Base-by-base conservation (phyloP, 1,140 invertebrate genomes). In the Carposina sasakii region DNA sequence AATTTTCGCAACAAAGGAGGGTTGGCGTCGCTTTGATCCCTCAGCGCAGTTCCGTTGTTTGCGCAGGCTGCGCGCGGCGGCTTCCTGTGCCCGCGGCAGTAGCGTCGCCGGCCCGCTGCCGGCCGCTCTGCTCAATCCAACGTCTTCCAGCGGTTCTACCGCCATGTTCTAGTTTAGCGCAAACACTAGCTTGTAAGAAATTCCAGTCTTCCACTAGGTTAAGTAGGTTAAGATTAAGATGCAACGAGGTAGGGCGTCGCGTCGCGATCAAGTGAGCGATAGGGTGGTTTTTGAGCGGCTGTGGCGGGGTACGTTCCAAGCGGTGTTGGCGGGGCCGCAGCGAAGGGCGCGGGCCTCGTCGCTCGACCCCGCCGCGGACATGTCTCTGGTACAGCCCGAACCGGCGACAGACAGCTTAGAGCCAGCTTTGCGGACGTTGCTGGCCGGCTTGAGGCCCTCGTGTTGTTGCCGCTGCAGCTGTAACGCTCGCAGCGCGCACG, bases 221-320 rank as follows among this genome's bases (percentile, higher is more conserved):
- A 81, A 70, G 63, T 67, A 74, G 63, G 40, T 69, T 81, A 78
- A 71, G 63, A n/a, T n/a, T 52, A 41, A 9, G 15, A 81, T 78
- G 77, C 74, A 79, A 60, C 67, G 76, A 63, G 68, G 71, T 48
- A 63, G 86, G 74, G 73, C 63, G 60, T 52, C 68, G 73, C 72
- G 72, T 57, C 76, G 85, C 60, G 71, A 85, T 40, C 75, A 85
- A 6, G n/a, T n/a, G n/a, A 85, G 88, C 58, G 86, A 89, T 57
- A 74, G 87, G 20, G 71, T 88, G 2, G 81, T 90, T 4, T 90
- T 90, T 63, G 89, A 90, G 53, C 74, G 88, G 13, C 71, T 90
- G 36, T 90, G 89, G 89, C 83, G 87, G 28, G 88, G 88, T 20
- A 88, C 89, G 0, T 87, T 89, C 52, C 84, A 84, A 60, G 81